Evolutionary conservation across 2,797 vertebrate species (phyloP), one percentile per base, ranked within the genome.

Genomic region (Gadopsis marmoratus): DNA sequence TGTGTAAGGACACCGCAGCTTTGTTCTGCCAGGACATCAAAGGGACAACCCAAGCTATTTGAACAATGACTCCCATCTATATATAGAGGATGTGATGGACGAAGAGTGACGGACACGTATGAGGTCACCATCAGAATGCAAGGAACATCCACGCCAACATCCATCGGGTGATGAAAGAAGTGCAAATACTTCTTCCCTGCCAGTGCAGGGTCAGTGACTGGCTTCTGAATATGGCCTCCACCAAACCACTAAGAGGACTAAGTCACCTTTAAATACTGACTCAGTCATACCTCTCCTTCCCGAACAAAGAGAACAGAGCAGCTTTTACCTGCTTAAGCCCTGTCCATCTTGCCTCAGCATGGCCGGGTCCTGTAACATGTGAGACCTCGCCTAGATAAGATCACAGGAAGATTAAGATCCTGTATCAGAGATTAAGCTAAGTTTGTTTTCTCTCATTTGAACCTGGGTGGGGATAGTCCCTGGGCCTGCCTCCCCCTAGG

Each of bases 1-100:
- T 91, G 93, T 83, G 88, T 93, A 89, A 93, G 92, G 91, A 90
- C 93, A 92, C 85, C 74, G 78, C 81, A 80, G 87, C 92, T 94
- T 94, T 95, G 94, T 95, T 93, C 92, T 91, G 88, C 87, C 91
- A 82, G 79, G 71, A 92, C 94, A 93, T 95, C 94, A 95, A 94
- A 95, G 91, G 86, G 79, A 81, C 74, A 71, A 74, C 84, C 85
- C 55, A 1, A 93, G 86, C 83, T 90, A 95, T 95, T 91, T 70
- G 47, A 92, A 92, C 93, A 93, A 92, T 89, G 88, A 93, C 89
- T 93, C 88, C 54, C 23, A 33, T 84, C 94, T 95, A 95, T 90
- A 94, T 94, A 91, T 95, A 95, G 93, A 81, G 82, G 86, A 92
- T 93, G 94, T 94, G 94, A 94, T 81, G 90, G 93, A 89, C 74